Evolutionary conservation across 2,113 vertebrate genomes (phyloP), one percentile per base, ranked within the genome.

Genomic region (Mola mola): DNA sequence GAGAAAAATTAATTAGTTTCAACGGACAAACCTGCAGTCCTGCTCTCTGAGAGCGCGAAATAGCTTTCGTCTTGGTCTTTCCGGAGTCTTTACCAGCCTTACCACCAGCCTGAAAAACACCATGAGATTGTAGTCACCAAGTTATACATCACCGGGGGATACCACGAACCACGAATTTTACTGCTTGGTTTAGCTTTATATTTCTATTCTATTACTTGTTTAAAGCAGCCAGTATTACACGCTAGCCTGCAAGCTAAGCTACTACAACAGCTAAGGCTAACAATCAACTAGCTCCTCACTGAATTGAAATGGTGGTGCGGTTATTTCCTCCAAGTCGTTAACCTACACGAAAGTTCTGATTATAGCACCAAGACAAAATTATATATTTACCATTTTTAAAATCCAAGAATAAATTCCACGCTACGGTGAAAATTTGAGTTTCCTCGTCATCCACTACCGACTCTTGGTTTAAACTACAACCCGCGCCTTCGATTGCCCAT

Each of bases 81-180:
- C 96, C 96, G 0, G 97, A 98, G 85, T 98, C 97, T 68, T 99
- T 99, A 2, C 96, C 96, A 51, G 97, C 96, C 80, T 98, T 99
- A 1, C 96, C 96, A 8, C 96, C 97, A 88, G 96, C 96, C 97
- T 98, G 42, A n/a, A 33, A 57, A 22, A 13, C 29, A 33, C 25
- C 5, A 4, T 8, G 1, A 8, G 33, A n/a, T 34, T 34, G 9
- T 4, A 34, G 11, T 9, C 11, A 34, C 33, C n/a, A n/a, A n/a
- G n/a, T n/a, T n/a, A 34, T 4, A 10, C 10, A 13, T 15, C 33
- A 3, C 33, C 1, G 15, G 0, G 15, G 33, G 33, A 15, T 13
- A 34, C 8, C 33, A 34, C 33, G 11, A 34, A 15, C 1, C 33
- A 13, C 6, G 12, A 34, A 34, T 13, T 34, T 10, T 15, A 34